Evolutionary conservation across 2,888 invertebrate genomes (phyloP), one percentile per base, ranked within the genome.

Genomic region (Lasioglossum lativentre): DNA sequence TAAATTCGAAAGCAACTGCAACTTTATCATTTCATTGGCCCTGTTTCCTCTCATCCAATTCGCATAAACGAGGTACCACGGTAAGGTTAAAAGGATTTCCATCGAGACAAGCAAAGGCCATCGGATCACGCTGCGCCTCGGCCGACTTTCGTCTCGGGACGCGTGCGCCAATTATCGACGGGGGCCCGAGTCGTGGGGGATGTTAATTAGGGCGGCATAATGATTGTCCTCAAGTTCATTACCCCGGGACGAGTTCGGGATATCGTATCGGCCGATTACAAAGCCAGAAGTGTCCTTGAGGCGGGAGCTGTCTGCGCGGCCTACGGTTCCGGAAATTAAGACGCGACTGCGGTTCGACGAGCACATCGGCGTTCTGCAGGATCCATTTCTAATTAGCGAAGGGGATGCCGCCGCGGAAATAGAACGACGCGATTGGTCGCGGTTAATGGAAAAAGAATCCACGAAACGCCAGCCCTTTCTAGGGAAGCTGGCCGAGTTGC

Each of bases 131-230:
- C 82, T 83, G 82, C 42, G 71, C 63, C 59, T 75, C 70, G 59
- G 23, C 59, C 40, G 23, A 27, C 27, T 47, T 52, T 63, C 12
- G 14, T 56, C n/a, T 38, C 2, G 59, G 23, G 38, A 59, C 63
- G 45, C 63, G 30, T 27, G 75, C 45, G 23, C 27, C 80, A 75
- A 83, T 83, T 80, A 83, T 80, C 75, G 83, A 2, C 45, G 34
- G 34, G 19, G 23, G 10, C 34, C 66, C 3, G 34, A 19, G 2
- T 23, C 34, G n/a, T n/a, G 71, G 38, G 47, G 42, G 23, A 34
- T 34, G 83, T 84, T 84, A 84, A 84, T 83, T 83, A 75, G 84
- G 42, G 27, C 74, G 78, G 70, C 30, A 75, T 76, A 83, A 82
- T 83, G 70, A 71, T 78, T 71, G 74, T 75, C 34, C 75, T 66